Evolutionary conservation across 2,113 vertebrate genomes (phyloP).

Genomic region (Burhinus bistriatus): DNA sequence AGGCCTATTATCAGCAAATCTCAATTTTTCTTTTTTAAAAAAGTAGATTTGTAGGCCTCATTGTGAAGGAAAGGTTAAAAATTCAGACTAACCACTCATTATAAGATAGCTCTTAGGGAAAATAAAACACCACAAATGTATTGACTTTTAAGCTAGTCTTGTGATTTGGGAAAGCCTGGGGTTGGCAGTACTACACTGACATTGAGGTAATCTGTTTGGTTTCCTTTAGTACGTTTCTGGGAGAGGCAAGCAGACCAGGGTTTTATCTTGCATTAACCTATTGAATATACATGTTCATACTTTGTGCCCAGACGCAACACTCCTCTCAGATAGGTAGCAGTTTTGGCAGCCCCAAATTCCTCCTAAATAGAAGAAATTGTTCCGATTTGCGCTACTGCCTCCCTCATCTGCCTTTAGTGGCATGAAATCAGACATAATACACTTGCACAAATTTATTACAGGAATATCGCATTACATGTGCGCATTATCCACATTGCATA

Average conservation of each 20-base stretch:
- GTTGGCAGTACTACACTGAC: neutral
- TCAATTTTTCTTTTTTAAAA: neutral
- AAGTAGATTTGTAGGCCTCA: neutral
- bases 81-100: neutral
- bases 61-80: neutral
- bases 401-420: neutral
- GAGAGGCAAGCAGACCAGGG: neutral
- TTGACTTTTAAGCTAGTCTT: neutral
- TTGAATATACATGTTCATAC: neutral
- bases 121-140: neutral
- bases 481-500: neutral
- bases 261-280: neutral
- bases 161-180: neutral
- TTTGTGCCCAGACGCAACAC: neutral
- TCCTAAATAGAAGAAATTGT: neutral
- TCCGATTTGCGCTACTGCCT: neutral
- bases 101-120: neutral
- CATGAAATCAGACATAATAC: neutral
- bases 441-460: neutral
- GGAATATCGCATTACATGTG: neutral
- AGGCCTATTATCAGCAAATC: neutral
- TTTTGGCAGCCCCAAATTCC: neutral
- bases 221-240: neutral
- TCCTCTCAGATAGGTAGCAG: neutral
- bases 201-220: neutral